Percentiles rank a stretch among this genome's conserved stretches.
Evolutionary conservation across 2,888 invertebrate species (phyloP).

Genomic region (Netelia fuscicornis): DNA sequence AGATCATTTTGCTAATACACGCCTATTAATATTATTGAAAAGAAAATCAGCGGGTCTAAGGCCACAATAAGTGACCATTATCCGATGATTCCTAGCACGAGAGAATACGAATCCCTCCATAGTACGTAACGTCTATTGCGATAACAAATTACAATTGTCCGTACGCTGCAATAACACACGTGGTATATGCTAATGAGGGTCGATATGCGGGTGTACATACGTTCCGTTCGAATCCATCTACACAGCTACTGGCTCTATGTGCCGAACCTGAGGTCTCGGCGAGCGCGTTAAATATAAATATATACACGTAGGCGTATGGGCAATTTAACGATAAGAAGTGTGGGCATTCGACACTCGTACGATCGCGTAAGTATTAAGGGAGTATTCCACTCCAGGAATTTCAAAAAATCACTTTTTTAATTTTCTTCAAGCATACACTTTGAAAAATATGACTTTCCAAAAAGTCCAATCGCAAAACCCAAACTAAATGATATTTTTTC

Average conservation of each 20-base stretch:
- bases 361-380: no score
- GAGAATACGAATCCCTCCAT: slow-evolving; percentile 34
- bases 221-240: not conserved
- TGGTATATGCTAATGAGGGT: slow-evolving; percentile 44
- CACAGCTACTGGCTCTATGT: slow-evolving; percentile 7
- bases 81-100: slow-evolving; percentile 15
- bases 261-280: slow-evolving; percentile 8
- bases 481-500: no score
- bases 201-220: slow-evolving; percentile 57
- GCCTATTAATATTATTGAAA: not conserved
- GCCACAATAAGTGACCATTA: slow-evolving; percentile 3
- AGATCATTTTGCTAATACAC: no score
- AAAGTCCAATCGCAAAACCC: no score
- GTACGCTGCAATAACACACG: slow-evolving; percentile 9
- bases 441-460: no score
- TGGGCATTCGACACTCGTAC: no score
- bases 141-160: slow-evolving; percentile 44
- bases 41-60: not conserved
- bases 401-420: no score
- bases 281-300: not conserved
- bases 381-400: not conserved
- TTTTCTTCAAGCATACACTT: no score
- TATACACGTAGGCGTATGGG: no score
- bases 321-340: no score
- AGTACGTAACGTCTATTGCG: slow-evolving; percentile 16